Base-by-base conservation (phyloP, 2,888 invertebrate species). In the Scelioninae gen. 1 region DNA sequence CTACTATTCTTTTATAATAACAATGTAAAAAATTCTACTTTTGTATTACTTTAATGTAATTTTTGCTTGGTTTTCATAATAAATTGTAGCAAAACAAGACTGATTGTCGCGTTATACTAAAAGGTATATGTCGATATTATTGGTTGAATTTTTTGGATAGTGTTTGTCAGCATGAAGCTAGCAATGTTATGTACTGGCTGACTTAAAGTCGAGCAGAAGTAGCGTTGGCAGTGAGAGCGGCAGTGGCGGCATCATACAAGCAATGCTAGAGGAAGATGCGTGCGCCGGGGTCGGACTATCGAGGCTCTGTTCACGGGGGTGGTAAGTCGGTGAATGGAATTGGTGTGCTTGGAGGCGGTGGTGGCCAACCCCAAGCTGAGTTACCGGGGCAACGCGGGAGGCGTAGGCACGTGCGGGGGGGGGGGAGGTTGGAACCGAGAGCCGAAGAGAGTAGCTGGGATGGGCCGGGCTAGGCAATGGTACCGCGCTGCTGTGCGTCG, bases 371-470 rank as follows among this genome's bases (percentile, higher is more conserved):
- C 91, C 91, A 89, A 90, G 89, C 88, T 85, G 88, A 88, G 90
- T 91, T 91, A 91, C 91, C 91, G 88, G 87, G 91, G 91, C 90
- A 91, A 92, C 91, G 88, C 86, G 91, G 88, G 90, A 90, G 90
- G 90, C 89, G 88, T 88, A 89, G 89, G 89, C 89, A 88, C 88
- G 86, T 82, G 82, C 74, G 85, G 86, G 85, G 86, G n/a, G n/a
- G n/a, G n/a, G n/a, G n/a, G n/a, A n/a, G 62, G 51, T 68, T 80
- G 84, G 82, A 74, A 77, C 80, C 82, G 84, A 84, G 83, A 58
- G 82, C 87, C 87, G 84, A 87, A 84, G 86, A 85, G 83, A 75
- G 84, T 84, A 68, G 77, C 82, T 80, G 85, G 83, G 76, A 77
- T 76, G 86, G 85, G 84, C 85, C 82, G 77, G 86, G 80, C 84